A percentile compares a stretch with the other conserved stretches of the same genome.
Conservation (phyloP, 1,140 invertebrate species). For the Drosophila melanica region DNA sequence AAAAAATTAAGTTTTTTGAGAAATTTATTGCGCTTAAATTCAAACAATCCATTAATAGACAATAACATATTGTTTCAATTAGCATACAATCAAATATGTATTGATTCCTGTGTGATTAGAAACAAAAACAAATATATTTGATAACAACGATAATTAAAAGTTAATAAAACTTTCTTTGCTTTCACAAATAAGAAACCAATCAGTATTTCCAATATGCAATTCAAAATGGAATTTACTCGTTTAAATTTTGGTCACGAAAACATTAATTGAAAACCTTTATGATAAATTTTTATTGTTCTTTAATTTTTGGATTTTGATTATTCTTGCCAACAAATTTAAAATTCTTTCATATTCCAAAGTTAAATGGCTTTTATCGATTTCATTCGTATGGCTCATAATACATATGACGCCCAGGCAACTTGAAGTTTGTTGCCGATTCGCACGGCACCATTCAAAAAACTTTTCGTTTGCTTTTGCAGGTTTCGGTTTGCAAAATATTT, state of each 20-base stretch:
- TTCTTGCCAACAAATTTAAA: too few relatives aligned
- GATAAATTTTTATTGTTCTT: too few relatives aligned
- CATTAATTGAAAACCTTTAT: too few relatives aligned
- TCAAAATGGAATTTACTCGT: too few relatives aligned
- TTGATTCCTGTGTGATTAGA: neutral
- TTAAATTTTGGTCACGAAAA: too few relatives aligned
- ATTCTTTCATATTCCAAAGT: too few relatives aligned
- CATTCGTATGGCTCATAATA: neutral
- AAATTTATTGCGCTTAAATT: constrained; percentile 19
- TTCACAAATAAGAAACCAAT: too few relatives aligned
- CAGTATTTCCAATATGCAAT: too few relatives aligned
- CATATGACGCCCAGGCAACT: constrained; percentile 14
- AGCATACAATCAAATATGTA: neutral
- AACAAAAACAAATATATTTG: neutral
- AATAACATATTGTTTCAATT: constrained; percentile 13
- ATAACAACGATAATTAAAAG: neutral
- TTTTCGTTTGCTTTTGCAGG: constrained; percentile 31
- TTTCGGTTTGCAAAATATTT: constrained; percentile 54
- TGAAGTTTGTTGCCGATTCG: constrained; percentile 6
- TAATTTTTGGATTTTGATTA: too few relatives aligned
- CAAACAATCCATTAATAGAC: neutral
- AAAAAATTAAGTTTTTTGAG: constrained; percentile 6
- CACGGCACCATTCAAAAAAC: constrained; percentile 10
- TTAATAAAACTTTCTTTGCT: too few relatives aligned
- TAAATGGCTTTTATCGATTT: neutral